Evolutionary conservation across 2,113 vertebrate species (phyloP), one percentile per base, ranked within the genome.

Genomic region (Sapajus apella): DNA sequence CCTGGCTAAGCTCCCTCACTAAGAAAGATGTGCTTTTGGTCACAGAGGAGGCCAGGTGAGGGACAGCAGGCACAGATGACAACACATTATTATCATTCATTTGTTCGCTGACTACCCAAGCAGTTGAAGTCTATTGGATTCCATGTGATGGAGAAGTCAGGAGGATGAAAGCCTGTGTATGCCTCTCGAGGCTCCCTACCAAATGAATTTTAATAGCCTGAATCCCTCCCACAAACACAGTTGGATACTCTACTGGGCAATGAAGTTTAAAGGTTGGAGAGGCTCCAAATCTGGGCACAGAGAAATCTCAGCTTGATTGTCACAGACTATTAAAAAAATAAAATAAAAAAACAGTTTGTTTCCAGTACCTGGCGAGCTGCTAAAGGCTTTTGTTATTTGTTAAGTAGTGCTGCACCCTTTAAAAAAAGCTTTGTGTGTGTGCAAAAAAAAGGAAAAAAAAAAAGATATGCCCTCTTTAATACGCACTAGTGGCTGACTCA

Each of bases 181-280:
- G 55, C 9, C 95, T 90, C 91, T 9, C 21, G 92, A 95, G 90
- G 83, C 66, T 25, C 21, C 37, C 55, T 43, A 73, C 35, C 45
- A 80, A 90, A 75, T 94, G 84, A 87, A 90, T 98, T 93, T 95
- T 96, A 95, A 92, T 85, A 85, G 61, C 37, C 35, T 89, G 61
- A 20, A 4, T 56, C 75, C 47, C 40, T 96, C 89, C 94, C 87
- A 82, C 58, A 94, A 96, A 81, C 56, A 61, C 81, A 76, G 56
- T 58, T 82, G 90, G 81, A 94, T 79, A 64, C 90, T 97, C 83
- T 66, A 58, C 81, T 92, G 77, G 81, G 77, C 76, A 68, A 79
- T 96, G 64, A 96, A 92, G 73, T 96, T 96, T 85, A 92, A 96
- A 96, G 37, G 43, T 66, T 97, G 97, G 92, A 97, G 87, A 70